Evolutionary conservation across 2,888 invertebrate species (phyloP).

Genomic region (Prosapia bicincta): DNA sequence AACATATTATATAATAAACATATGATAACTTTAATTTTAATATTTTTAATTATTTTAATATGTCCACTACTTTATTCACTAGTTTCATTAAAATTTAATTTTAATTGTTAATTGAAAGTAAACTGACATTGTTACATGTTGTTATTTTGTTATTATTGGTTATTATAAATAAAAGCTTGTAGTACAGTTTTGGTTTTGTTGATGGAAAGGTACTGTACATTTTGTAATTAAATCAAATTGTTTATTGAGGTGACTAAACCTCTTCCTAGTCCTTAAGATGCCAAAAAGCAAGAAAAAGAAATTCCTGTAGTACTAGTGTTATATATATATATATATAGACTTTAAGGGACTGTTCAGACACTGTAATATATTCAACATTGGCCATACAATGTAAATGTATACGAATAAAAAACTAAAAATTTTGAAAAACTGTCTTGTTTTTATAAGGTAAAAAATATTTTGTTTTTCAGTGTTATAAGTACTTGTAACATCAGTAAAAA

Average conservation of each 20-base stretch:
- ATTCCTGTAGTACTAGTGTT: conserved; percentile 2
- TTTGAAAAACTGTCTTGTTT: too few species aligned
- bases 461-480: too few species aligned
- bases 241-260: neutral
- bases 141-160: neutral
- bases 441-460: too few species aligned
- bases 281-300: neutral
- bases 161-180: neutral
- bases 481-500: too few species aligned
- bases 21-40: too few species aligned
- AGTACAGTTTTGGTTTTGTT: neutral
- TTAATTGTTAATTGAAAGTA: neutral
- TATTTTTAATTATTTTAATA: neutral
- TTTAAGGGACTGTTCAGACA: neutral
- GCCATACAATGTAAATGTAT: conserved; percentile 19
- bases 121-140: neutral
- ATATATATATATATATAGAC: neutral
- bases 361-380: conserved; percentile 9
- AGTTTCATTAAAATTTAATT: neutral
- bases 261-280: neutral
- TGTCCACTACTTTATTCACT: neutral
- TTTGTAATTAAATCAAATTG: neutral
- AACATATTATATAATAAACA: too few species aligned
- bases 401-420: conserved; percentile 13
- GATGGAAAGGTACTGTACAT: neutral